phyloP scores from a whole-genome alignment of 2,888 invertebrate species.

The Orthosia gracilis region DNA sequence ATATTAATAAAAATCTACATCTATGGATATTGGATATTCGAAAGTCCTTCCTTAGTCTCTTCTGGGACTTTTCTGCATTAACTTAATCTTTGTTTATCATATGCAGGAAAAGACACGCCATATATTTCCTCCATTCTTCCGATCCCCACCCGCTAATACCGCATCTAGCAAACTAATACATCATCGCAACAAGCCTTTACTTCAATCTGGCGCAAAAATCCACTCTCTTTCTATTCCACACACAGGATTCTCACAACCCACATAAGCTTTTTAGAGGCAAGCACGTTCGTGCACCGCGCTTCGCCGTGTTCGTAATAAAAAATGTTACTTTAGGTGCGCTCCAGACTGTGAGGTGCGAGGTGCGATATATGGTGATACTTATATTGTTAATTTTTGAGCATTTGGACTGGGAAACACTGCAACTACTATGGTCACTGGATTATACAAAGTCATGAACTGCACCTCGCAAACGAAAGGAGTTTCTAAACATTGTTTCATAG shows the following conservation, averaged over 20 bases:
- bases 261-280: slow-evolving; percentile 75
- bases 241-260: slow-evolving; percentile 70
- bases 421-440: not conserved
- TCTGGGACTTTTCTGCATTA: too few species aligned
- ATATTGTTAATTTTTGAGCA: not conserved
- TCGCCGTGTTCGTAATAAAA: slow-evolving; percentile 68
- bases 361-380: slow-evolving; percentile 1
- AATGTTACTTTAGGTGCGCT: slow-evolving; percentile 49
- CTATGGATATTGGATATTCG: too few species aligned
- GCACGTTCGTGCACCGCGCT: slow-evolving; percentile 71
- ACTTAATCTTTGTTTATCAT: not conserved
- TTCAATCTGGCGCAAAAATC: slow-evolving; percentile 78
- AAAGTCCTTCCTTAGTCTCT: too few species aligned
- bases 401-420: not conserved
- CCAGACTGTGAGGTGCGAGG: slow-evolving; percentile 29
- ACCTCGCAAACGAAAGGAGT: too few species aligned
- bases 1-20: too few species aligned
- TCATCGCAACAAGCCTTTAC: slow-evolving; percentile 67
- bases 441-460: too few species aligned
- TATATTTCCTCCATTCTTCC: not conserved
- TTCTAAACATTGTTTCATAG: too few species aligned
- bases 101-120: too few species aligned
- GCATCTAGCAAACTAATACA: slow-evolving; percentile 51
- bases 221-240: slow-evolving; percentile 74
- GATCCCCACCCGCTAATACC: not conserved